Evolutionary conservation across 2,888 invertebrate genomes (phyloP), one percentile per base, ranked within the genome.

Genomic region (Leistus spinibarbis): DNA sequence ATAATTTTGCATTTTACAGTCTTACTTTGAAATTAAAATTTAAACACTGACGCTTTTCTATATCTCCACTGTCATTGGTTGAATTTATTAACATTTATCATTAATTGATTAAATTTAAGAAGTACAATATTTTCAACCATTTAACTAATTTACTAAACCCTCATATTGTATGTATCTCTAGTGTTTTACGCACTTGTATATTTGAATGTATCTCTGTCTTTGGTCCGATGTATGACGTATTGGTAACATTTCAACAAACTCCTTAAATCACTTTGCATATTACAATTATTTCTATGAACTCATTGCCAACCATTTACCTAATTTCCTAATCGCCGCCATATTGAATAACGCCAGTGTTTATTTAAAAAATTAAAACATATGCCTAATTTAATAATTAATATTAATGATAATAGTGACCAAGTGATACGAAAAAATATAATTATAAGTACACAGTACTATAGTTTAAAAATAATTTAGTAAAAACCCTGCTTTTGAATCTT

Each of bases 401-500:
- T 40, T 40, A 40, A 40, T 40, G 40, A 40, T 10, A 40, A 40
- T 40, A 40, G 40, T 40, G 40, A 40, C 40, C 40, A 40, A 40
- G 40, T 40, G 40, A 40, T 40, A 40, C 40, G 40, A 40, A 40
- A 40, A 40, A 40, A 40, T 10, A 40, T 40, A 40, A 40, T 40
- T 4, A 40, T 2, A 40, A 40, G 40, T 40, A 40, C 40, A 40
- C 40, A 40, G 40, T 40, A 40, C 40, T 10, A 40, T 40, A 40
- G 40, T 40, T 40, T 24, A 23, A 23, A 24, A 9, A 20, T 71
- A 64, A 71, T 71, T 71, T 71, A 71, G 64, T 71, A 62, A 60
- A 40, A 71, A 71, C 71, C 73, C 73, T 73, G 67, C 60, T 67
- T 60, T 64, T 64, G 20, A 57, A 64, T 64, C 64, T 64, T 64